Evolutionary conservation across 2,888 invertebrate genomes (phyloP), one percentile per base, ranked within the genome.

Genomic region (Zygogramma bicolorata): DNA sequence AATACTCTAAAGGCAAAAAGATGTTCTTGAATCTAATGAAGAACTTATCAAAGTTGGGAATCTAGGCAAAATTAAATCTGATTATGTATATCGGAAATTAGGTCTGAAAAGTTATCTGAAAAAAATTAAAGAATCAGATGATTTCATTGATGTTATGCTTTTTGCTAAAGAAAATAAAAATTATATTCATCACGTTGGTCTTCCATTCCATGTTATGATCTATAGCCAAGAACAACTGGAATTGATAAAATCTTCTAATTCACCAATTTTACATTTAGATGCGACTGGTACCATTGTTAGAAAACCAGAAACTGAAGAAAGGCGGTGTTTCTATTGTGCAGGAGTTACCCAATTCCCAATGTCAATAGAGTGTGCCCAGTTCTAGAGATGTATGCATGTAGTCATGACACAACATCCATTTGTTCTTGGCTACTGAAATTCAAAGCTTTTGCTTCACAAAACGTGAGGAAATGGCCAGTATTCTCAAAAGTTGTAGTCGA

Each of bases 321-420:
- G 63, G 29, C 38, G 58, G 5, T 34, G 62, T 34, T 69, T 69
- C 63, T 69, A 65, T 42, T 69, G 63, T 69, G 58, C 69, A 25
- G 69, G 69, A 8, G 61, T 68, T 18, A 38, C 34, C 4, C 25
- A 68, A 22, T 68, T 20, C 34, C 31, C 20, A 6, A 31, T 34
- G 34, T 60, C 7, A 10, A 42, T 22, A 69, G 69, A 58, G 38
- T 69, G 13, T 31, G 49, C 13, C 69, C 68, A 6, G 40, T 68
- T n/a, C 10, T 57, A 40, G 68, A 68, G 42, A 57, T 69, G 42
- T 63, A 57, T 38, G 29, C 27, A 25, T 42, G 63, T 58, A 40
- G 61, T 25, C 69, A 69, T 57, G 69, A 69, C 27, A 58, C 63
- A 27, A 38, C 57, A 29, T 63, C 63, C n/a, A 63, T 69, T 20